Evolutionary conservation across 2,113 vertebrate genomes (phyloP).

Genomic region (Tetrao urogallus): DNA sequence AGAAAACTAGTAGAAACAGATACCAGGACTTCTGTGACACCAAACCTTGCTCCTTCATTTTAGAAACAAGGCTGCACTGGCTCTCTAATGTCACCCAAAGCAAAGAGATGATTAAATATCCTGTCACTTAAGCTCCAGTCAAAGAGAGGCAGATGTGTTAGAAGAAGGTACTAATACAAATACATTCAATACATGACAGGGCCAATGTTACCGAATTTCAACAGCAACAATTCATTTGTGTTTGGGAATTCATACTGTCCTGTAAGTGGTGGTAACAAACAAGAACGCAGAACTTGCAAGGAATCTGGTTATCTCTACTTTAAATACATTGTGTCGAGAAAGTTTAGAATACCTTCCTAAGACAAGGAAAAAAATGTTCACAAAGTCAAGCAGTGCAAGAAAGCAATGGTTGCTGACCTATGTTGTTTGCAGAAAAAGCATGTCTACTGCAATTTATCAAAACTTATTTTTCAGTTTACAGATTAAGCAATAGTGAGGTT

Average conservation of each 20-base stretch:
- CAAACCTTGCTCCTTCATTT: not conserved
- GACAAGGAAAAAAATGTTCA: not conserved
- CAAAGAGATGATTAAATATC: not conserved
- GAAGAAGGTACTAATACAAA: not conserved
- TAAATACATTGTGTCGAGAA: slow-evolving; percentile 13
- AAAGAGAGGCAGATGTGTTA: not conserved
- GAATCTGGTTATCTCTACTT: not conserved
- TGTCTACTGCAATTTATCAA: not conserved
- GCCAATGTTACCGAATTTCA: not conserved
- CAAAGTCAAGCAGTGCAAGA: not conserved
- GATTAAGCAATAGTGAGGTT: not conserved
- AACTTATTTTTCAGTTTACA: slow-evolving; percentile 16
- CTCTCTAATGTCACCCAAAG: not conserved
- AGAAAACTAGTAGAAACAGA: not conserved
- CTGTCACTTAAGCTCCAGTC: not conserved
- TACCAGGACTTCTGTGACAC: not conserved
- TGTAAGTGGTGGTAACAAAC: no score
- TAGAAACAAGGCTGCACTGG: not conserved
- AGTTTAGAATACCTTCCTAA: not conserved
- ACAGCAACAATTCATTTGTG: not conserved
- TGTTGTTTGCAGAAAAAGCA: not conserved
- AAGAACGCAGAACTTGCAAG: not conserved
- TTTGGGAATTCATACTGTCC: not conserved
- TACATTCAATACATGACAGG: not conserved
- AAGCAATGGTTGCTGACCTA: not conserved